Evolutionary conservation across 2,888 invertebrate genomes (phyloP).

Genomic region (Tinea trinotella): DNA sequence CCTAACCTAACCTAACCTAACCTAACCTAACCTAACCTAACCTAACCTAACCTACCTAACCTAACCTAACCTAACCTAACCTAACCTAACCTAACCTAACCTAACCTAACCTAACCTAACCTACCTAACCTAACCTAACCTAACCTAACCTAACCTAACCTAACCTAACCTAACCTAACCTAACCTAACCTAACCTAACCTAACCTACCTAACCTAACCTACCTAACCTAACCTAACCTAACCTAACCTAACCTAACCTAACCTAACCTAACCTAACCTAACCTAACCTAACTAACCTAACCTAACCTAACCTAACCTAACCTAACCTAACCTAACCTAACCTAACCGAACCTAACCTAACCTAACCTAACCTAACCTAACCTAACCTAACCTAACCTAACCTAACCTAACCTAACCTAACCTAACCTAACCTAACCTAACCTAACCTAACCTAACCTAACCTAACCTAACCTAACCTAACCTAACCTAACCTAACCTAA

Average conservation of each 20-base stretch:
- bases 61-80: slow-evolving; percentile 19
- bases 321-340: slow-evolving; percentile 2
- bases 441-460: slow-evolving; percentile 19
- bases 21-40: slow-evolving; percentile 20
- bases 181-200: slow-evolving; percentile 16
- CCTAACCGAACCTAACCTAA: slow-evolving; percentile 18
- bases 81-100: slow-evolving; percentile 22
- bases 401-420: slow-evolving; percentile 20
- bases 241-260: neutral
- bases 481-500: slow-evolving; percentile 20
- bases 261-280: slow-evolving; percentile 16
- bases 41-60: slow-evolving; percentile 20
- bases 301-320: neutral
- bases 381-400: slow-evolving; percentile 20
- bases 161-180: slow-evolving; percentile 19
- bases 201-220: too few species aligned
- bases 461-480: slow-evolving; percentile 19
- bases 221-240: slow-evolving; percentile 11
- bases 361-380: slow-evolving; percentile 20
- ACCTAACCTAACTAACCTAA: slow-evolving; percentile 22
- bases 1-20: neutral
- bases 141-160: slow-evolving; percentile 21
- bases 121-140: slow-evolving; percentile 22
- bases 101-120: slow-evolving; percentile 22
- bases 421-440: slow-evolving; percentile 20